Evolutionary conservation across 2,888 invertebrate genomes (phyloP), one percentile per base, ranked within the genome.

Genomic region (Zygogramma bicolorata): DNA sequence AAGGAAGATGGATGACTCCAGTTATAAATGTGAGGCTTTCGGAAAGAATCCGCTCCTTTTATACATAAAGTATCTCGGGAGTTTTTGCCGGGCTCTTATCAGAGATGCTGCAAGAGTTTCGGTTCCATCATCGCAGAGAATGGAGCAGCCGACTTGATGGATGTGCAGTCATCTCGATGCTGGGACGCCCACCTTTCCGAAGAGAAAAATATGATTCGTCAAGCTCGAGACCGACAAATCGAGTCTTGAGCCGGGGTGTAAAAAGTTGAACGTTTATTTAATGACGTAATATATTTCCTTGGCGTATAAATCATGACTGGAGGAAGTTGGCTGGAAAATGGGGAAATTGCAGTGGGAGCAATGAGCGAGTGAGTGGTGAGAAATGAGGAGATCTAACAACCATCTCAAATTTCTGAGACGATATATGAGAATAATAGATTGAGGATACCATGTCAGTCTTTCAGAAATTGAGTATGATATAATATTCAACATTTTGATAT

Each of bases 1-100:
- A 86, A 88, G 84, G 86, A 88, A 88, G 88, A 88, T 88, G 87
- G 88, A 88, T 88, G 88, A 88, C 87, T 87, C 87, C 88, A 88
- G 88, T 88, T 88, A 88, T 88, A 88, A 88, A 88, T 88, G 88
- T 88, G 88, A 87, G 87, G 88, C 87, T 87, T 88, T 87, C 85
- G 84, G 83, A 85, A 84, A 85, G 86, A 86, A 85, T 86, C 53
- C 53, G 53, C 27, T 82, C 83, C 87, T 87, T 87, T 86, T 86
- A 86, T 86, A 87, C 85, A 84, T 85, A 84, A 84, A 84, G 85
- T 84, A 84, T 86, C 85, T 83, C 83, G 83, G 83, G 79, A 80
- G 85, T 85, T 86, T 85, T 79, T 82, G 82, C 81, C 79, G 74
- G 80, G 82, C 85, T 82, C 86, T 87, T 87, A 86, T 86, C 87